Evolutionary conservation across 2,797 vertebrate species (phyloP), one percentile per base, ranked within the genome.

Genomic region (Gymnocypris eckloni): DNA sequence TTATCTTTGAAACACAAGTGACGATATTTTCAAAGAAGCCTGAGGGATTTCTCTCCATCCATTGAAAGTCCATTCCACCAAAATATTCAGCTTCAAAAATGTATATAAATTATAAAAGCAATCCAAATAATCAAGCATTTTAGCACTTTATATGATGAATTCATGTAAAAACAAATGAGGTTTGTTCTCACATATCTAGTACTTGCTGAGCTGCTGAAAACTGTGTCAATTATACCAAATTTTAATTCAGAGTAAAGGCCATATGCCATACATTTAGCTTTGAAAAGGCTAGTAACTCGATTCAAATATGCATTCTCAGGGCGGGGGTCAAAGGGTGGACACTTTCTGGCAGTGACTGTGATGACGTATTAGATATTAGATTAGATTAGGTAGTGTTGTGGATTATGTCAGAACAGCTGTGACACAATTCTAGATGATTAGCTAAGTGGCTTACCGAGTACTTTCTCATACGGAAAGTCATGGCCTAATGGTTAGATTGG

Each of bases 301-400:
- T 84, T 88, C 25, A 89, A 89, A 90, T 79, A n/a, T 79, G 72
- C 43, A 22, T 72, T 61, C 75, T 28, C 61, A 45, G 82, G 54
- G 71, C 69, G 54, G 39, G 33, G 56, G 72, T 82, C 56, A 79
- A 70, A 54, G 59, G 54, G 67, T 72, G 82, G 64, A 72, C 6
- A 18, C 4, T 39, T 41, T 87, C 82, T 91, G 93, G 90, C 87
- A 88, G 84, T 85, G 86, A 59, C 61, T 86, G 86, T 41, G 87
- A 92, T 88, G 89, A 81, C 88, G 69, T 79, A 94, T 95, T 93
- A 92, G 87, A n/a, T n/a, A n/a, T n/a, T n/a, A n/a, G n/a, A n/a
- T n/a, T n/a, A n/a, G n/a, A n/a, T n/a, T n/a, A n/a, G 90, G 88
- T 86, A 88, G 92, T 89, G 83, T 94, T 94, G 93, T 94, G 90